Percentiles rank a stretch among this genome's conserved stretches.
phyloP scores from a whole-genome alignment of 2,113 vertebrate species.

The Myotis yumanensis region DNA sequence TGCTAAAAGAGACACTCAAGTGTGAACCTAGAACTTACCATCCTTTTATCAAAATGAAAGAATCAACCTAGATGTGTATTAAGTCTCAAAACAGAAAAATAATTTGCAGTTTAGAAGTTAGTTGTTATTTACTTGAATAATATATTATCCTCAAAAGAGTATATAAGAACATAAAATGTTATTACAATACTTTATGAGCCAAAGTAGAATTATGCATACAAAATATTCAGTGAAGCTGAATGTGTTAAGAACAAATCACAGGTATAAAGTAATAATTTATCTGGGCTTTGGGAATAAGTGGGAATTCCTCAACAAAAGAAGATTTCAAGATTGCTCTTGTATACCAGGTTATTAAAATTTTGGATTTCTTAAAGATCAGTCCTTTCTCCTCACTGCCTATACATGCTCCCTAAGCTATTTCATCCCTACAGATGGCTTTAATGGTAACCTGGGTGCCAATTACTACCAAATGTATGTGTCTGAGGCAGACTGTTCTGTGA shows the following conservation, averaged over 20 bases:
- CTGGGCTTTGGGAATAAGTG: background rate
- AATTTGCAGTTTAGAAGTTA: background rate
- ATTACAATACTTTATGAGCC: background rate
- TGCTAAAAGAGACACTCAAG: background rate
- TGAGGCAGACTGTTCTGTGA: background rate
- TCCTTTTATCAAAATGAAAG: conserved; percentile 23
- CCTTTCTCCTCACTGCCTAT: background rate
- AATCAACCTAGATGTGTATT: background rate
- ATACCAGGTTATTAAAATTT: background rate
- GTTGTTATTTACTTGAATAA: background rate
- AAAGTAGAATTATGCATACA: background rate
- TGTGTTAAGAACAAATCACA: background rate
- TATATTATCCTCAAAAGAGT: background rate
- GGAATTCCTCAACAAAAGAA: background rate
- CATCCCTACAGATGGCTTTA: background rate
- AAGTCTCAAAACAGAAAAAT: background rate
- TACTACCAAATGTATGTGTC: background rate
- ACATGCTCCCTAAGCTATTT: background rate
- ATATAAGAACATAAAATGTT: background rate
- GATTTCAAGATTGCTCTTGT: background rate
- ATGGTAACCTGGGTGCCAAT: background rate
- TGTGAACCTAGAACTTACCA: background rate
- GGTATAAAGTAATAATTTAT: conserved; percentile 9
- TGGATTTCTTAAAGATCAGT: background rate
- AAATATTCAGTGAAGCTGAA: background rate